Evolutionary conservation across 1,140 invertebrate species (phyloP).

Genomic region (Microplitis demolitor): DNA sequence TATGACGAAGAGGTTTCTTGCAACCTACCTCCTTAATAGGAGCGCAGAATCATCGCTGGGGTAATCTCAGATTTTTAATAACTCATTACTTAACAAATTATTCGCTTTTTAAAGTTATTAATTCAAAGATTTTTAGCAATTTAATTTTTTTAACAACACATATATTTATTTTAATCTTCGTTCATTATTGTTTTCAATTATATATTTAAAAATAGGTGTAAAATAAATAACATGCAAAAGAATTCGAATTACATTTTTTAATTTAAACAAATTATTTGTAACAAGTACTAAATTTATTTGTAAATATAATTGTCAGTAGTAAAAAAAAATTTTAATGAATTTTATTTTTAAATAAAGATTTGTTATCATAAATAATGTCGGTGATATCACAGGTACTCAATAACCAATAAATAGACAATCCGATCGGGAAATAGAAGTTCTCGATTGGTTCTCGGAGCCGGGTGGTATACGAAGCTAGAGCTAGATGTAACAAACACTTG

Average conservation of each 20-base stretch:
- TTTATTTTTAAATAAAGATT: neutral
- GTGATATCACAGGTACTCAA: slow-evolving; percentile 1
- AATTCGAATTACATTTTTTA: too few species aligned
- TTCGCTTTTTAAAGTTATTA: neutral
- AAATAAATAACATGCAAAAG: too few species aligned
- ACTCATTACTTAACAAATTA: slow-evolving; percentile 13
- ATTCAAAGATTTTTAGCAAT: neutral
- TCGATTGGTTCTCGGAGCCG: slow-evolving; percentile 54
- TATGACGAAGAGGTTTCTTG: slow-evolving; percentile 46
- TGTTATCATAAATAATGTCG: neutral
- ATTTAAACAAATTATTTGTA: too few species aligned
- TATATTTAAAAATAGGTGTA: too few species aligned
- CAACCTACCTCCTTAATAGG: slow-evolving; percentile 46
- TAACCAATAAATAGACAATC: slow-evolving; percentile 37
- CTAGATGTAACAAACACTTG: slow-evolving; percentile 27
- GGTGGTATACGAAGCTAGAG: slow-evolving; percentile 47
- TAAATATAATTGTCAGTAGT: neutral
- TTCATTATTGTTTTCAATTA: neutral
- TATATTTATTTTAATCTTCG: neutral
- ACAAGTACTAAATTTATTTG: neutral
- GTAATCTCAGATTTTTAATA: slow-evolving; percentile 23
- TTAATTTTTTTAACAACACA: neutral
- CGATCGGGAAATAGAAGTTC: slow-evolving; percentile 55
- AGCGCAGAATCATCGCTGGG: slow-evolving; percentile 37
- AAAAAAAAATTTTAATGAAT: neutral